Evolutionary conservation across 2,888 invertebrate species (phyloP).

Genomic region (Phytoseiulus persimilis): DNA sequence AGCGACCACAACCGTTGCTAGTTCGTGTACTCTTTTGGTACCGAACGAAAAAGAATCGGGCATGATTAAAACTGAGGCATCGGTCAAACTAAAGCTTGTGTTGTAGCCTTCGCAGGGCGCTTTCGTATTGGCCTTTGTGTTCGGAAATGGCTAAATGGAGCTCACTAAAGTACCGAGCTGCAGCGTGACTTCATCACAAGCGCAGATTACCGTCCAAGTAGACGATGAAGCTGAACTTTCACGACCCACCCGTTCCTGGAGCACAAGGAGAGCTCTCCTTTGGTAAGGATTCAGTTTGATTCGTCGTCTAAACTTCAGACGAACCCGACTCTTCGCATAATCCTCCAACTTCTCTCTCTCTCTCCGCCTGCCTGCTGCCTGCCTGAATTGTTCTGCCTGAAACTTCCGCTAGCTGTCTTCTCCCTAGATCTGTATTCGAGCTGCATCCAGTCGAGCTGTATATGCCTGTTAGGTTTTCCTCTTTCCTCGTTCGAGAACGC

Average conservation of each 20-base stretch:
- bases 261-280: not conserved
- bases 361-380: not conserved
- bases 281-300: not conserved
- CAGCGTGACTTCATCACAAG: not conserved
- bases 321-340: not conserved
- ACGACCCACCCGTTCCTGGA: not conserved
- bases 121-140: conserved; percentile 5
- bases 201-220: not conserved
- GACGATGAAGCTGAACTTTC: not conserved
- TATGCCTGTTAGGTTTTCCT: not conserved
- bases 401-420: not conserved
- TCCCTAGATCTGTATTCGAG: not conserved
- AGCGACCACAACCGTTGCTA: not conserved
- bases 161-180: not conserved
- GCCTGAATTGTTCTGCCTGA: not conserved
- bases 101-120: conserved; percentile 5
- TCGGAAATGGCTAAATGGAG: conserved; percentile 5
- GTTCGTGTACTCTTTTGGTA: too few relatives aligned
- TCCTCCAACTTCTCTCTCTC: not conserved
- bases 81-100: not conserved
- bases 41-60: not conserved
- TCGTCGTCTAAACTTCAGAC: not conserved
- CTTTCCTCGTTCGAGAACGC: not conserved
- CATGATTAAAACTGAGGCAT: not conserved
- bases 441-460: not conserved